These are phyloP conservation scores for Penaeus japonicus DNA, from an alignment of 1,140 invertebrate species.

Conservation along the genomic window DNA sequence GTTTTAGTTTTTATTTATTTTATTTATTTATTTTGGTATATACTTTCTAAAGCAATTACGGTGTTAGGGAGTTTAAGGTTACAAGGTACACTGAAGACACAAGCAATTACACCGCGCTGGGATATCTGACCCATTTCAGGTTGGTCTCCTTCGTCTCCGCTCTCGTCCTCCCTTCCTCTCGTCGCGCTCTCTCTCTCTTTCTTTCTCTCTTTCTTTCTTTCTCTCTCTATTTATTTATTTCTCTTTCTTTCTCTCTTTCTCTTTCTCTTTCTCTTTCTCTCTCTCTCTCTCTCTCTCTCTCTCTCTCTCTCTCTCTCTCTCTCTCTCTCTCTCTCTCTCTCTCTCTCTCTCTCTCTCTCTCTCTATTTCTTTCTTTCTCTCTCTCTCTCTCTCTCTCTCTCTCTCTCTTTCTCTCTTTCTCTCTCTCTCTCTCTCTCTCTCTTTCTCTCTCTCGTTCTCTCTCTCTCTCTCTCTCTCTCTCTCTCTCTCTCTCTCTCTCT, in stretches of 20 bases:
- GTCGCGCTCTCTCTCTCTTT: constrained; percentile 1
- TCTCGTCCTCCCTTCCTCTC: not conserved
- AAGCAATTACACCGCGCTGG: too few relatives aligned
- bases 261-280: not conserved
- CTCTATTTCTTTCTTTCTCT: not conserved
- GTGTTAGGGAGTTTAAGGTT: too few relatives aligned
- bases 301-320: not conserved
- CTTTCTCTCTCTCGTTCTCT: not conserved
- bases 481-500: constrained; percentile 37
- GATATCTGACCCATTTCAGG: too few relatives aligned
- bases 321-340: not conserved
- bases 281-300: not conserved
- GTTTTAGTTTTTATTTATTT: too few relatives aligned
- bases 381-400: not conserved
- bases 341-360: too few relatives aligned
- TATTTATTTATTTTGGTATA: too few relatives aligned
- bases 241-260: not conserved
- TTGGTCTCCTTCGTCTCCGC: not conserved
- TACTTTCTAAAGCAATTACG: too few relatives aligned
- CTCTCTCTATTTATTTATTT: not conserved
- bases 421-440: not conserved
- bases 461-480: constrained; percentile 22
- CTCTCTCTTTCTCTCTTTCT: not conserved
- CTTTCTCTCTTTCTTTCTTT: not conserved
- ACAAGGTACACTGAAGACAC: too few relatives aligned